phyloP scores from a whole-genome alignment of 2,797 vertebrate species.

The Bufotes viridis region DNA sequence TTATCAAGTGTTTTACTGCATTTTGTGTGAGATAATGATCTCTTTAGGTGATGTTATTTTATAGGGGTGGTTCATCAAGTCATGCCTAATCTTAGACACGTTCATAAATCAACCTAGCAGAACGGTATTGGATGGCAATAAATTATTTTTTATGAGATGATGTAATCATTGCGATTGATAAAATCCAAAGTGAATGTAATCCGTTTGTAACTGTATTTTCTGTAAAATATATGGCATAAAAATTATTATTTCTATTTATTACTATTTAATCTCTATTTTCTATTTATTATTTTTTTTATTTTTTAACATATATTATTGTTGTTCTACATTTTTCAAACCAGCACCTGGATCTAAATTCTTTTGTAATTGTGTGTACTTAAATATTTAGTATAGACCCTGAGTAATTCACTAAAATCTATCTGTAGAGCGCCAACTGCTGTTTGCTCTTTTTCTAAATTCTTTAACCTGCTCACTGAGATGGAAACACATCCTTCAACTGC shows the following conservation, averaged over 20 bases:
- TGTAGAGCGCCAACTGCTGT: too few relatives aligned
- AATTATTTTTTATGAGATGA: background rate
- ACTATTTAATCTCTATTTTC: too few relatives aligned
- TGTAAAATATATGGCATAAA: background rate
- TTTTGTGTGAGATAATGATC: slow-evolving; percentile 33
- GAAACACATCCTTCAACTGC: too few relatives aligned
- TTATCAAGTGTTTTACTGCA: slow-evolving; percentile 3
- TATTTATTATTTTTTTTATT: too few relatives aligned
- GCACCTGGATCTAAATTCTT: too few relatives aligned
- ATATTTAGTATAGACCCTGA: too few relatives aligned
- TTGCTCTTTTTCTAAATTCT: too few relatives aligned
- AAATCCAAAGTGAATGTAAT: background rate
- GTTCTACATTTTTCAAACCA: too few relatives aligned
- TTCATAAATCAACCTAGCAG: background rate
- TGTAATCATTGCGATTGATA: slow-evolving; percentile 10
- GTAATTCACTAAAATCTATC: too few relatives aligned
- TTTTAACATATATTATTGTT: too few relatives aligned
- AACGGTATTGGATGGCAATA: background rate
- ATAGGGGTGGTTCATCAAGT: slow-evolving; percentile 25
- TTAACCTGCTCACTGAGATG: too few relatives aligned
- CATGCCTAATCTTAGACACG: background rate
- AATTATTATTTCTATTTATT: background rate
- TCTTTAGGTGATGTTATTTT: slow-evolving; percentile 22
- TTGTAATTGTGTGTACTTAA: too few relatives aligned
- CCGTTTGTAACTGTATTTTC: background rate